These are phyloP conservation scores for Diloba caeruleocephala DNA, from an alignment of 2,888 invertebrate genomes.

Conservation along the genomic window DNA sequence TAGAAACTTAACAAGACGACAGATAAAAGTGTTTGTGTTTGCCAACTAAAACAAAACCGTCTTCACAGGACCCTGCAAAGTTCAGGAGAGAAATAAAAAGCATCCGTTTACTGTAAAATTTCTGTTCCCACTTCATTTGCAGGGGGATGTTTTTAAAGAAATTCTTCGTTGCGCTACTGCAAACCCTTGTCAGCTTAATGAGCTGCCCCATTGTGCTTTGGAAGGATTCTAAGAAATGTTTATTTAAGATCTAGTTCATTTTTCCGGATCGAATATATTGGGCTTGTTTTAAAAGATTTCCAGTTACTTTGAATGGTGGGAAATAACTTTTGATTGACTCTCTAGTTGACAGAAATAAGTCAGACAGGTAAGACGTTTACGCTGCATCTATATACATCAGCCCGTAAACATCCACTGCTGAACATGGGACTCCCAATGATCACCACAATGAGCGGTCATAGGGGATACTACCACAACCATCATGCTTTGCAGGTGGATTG, in stretches of 20 bases:
- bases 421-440: no score
- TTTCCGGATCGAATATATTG: neutral
- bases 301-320: neutral
- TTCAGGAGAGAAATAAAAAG: conserved; percentile 24
- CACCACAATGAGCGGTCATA: no score
- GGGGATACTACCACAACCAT: no score
- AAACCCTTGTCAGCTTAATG: conserved; percentile 61
- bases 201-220: conserved; percentile 42
- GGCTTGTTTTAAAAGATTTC: neutral
- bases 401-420: no score
- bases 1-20: no score
- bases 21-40: conserved; percentile 10
- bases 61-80: conserved; percentile 18
- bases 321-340: neutral
- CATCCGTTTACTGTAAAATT: conserved; percentile 30
- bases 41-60: conserved; percentile 9
- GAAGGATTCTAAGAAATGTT: conserved; percentile 21
- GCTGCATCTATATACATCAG: no score
- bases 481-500: no score
- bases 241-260: conserved; percentile 22
- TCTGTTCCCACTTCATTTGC: conserved; percentile 51
- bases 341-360: neutral
- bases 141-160: conserved; percentile 43
- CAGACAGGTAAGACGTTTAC: neutral
- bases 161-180: conserved; percentile 38